Evolutionary conservation across 2,797 vertebrate genomes (phyloP).

Genomic region (Hydrophis major): DNA sequence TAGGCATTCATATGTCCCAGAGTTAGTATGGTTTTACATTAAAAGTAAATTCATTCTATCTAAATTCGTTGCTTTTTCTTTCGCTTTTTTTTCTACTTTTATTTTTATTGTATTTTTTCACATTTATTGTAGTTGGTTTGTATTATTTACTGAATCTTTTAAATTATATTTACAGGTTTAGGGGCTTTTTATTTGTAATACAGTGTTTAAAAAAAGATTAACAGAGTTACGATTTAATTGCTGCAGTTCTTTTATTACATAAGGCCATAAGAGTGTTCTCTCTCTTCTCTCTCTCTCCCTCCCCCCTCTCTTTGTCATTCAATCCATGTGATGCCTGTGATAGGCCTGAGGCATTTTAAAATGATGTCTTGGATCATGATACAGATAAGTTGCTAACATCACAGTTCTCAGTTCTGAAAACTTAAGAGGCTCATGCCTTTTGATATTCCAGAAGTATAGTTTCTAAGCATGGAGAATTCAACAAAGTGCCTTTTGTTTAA

Average conservation of each 20-base stretch:
- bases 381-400: not conserved
- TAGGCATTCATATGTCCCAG: not conserved
- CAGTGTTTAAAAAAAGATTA: not conserved
- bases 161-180: not conserved
- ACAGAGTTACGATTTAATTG: not conserved
- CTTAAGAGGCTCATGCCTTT: not conserved
- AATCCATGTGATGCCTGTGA: not conserved
- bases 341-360: not conserved
- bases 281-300: not conserved
- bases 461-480: not conserved
- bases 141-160: not conserved
- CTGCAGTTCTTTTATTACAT: not conserved
- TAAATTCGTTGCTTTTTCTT: not conserved
- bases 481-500: not conserved
- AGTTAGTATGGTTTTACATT: not conserved
- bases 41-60: not conserved
- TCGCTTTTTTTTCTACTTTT: not conserved
- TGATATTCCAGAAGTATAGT: not conserved
- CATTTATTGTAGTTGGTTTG: not conserved
- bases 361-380: not conserved
- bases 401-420: not conserved
- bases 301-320: not conserved
- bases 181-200: not conserved
- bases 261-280: not conserved
- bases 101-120: not conserved